Base-by-base conservation (phyloP, 1,140 invertebrate genomes). In the Drosophila ercepeae region DNA sequence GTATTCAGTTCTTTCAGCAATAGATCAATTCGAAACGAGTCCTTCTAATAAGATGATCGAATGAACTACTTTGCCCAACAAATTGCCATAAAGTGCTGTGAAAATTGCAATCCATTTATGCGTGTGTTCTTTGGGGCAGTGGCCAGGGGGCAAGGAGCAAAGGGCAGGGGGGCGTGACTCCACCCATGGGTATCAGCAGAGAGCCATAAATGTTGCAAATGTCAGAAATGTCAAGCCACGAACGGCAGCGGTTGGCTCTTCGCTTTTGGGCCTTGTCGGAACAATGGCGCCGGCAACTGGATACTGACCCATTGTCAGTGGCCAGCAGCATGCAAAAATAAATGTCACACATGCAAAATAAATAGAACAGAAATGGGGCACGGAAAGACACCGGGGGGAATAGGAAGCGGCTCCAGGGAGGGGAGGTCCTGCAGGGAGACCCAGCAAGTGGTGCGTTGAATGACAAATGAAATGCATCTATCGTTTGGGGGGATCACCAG, bases 191-290 rank as follows among this genome's bases (percentile, higher is more conserved):
- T 74, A 57, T 64, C 77, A 81, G 72, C 73, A 78, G 64, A 76
- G 79, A 74, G 70, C 81, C 65, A 78, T 82, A 82, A 78, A 84
- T 86, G 79, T 78, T 82, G 78, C 78, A 74, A 89, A 78, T 86
- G 77, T 86, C 84, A 89, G 59, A 89, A 77, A 76, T 88, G 84
- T 83, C 75, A 78, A 69, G 78, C 82, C 75, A 83, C 65, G 79
- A 84, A 60, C 72, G 63, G 63, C 76, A 75, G 58, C 50, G 70
- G 76, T 74, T 58, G 60, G 49, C 60, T 41, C 60, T 27, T 48
- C 74, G 46, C 60, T 64, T 64, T 61, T 58, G 52, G 63, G 55
- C 52, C 65, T 48, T 36, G 57, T 42, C 49, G 39, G 61, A 69
- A 41, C 75, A 72, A 53, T 59, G 67, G 58, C 39, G 65, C 29